Conservation (phyloP, 2,888 invertebrate genomes). For the Rosalia funebris region DNA sequence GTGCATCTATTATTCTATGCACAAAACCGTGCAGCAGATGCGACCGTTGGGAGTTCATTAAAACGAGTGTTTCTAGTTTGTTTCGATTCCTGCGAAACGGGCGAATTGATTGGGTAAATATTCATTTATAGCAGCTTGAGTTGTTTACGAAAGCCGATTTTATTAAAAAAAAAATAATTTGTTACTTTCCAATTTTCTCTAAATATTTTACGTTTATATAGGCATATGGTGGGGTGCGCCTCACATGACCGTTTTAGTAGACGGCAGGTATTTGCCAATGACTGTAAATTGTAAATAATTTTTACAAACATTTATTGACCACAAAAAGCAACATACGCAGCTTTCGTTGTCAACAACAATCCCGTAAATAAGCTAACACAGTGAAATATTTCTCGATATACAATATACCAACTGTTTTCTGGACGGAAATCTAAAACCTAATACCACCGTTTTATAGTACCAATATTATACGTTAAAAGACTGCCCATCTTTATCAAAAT, state of each 20-base stretch:
- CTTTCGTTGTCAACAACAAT: too few relatives aligned
- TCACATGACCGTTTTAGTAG: background rate
- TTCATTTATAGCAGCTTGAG: background rate
- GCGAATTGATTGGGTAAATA: background rate
- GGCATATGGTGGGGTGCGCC: too few relatives aligned
- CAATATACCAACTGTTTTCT: too few relatives aligned
- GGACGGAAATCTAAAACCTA: too few relatives aligned
- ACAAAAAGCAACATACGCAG: too few relatives aligned
- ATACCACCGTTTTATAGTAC: too few relatives aligned
- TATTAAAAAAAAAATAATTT: conserved; percentile 1
- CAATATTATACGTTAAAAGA: too few relatives aligned
- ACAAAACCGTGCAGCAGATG: background rate
- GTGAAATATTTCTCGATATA: too few relatives aligned
- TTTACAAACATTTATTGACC: too few relatives aligned
- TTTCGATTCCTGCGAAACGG: background rate
- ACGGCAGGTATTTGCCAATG: background rate
- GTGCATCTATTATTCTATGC: conserved; percentile 1
- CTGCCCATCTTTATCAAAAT: too few relatives aligned
- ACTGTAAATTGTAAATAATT: too few relatives aligned
- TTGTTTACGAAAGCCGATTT: conserved; percentile 10
- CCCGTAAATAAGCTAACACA: too few relatives aligned
- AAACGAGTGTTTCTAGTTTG: background rate
- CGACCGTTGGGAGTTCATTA: background rate
- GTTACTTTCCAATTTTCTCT: conserved; percentile 13
- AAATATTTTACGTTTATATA: conserved; percentile 9